Evolutionary conservation across 2,888 invertebrate species (phyloP).

Genomic region (Mantis religiosa): DNA sequence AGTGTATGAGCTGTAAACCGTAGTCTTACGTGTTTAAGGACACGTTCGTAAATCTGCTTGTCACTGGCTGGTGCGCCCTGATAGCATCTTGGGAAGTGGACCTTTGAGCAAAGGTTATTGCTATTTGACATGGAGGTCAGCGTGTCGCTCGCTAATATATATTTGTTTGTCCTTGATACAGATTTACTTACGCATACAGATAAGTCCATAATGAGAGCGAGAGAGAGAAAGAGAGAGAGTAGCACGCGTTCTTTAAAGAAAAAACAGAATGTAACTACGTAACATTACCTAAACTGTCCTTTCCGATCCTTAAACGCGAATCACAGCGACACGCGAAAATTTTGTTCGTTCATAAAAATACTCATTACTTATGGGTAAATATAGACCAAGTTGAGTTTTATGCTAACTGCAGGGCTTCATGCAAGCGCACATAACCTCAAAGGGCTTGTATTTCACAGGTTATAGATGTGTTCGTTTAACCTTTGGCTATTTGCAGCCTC

Average conservation of each 20-base stretch:
- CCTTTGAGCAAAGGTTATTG: not conserved
- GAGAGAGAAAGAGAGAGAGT: too few relatives aligned
- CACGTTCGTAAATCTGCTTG: not conserved
- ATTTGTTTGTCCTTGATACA: not conserved
- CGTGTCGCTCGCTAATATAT: not conserved
- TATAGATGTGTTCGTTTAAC: too few relatives aligned
- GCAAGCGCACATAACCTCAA: not conserved
- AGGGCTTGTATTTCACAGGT: too few relatives aligned
- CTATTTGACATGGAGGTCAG: not conserved
- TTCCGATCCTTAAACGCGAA: not conserved
- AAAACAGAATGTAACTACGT: not conserved
- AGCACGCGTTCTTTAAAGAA: too few relatives aligned
- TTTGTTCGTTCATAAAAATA: not conserved
- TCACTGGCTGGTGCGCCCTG: not conserved
- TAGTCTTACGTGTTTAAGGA: not conserved
- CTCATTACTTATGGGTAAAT: not conserved
- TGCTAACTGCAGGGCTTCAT: not conserved
- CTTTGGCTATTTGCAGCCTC: too few relatives aligned
- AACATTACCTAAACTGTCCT: not conserved
- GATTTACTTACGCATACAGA: not conserved
- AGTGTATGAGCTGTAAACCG: not conserved
- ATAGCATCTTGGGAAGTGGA: not conserved
- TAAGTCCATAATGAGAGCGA: not conserved
- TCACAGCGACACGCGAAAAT: not conserved
- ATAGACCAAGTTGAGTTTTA: not conserved